Evolutionary conservation across 1,140 invertebrate genomes (phyloP), one percentile per base, ranked within the genome.

Genomic region (Bombus polaris): DNA sequence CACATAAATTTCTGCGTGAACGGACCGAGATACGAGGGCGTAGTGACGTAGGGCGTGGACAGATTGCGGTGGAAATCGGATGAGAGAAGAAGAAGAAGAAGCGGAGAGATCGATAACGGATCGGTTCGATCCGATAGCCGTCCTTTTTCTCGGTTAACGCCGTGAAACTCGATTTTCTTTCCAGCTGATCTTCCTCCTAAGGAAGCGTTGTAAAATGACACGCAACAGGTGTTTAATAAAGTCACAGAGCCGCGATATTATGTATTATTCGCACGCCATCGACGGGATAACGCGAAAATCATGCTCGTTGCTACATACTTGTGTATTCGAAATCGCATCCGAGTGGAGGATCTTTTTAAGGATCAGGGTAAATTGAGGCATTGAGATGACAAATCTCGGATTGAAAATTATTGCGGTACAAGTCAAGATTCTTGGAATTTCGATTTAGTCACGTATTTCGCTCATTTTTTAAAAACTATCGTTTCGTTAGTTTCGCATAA

Each of bases 201-300:
- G 35, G 57, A 53, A 53, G 28, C 57, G 59, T 78, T 42, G 59
- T 65, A 78, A 78, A 78, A 42, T 78, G 35, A 37, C 28, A 39
- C 13, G 75, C 75, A 78, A 78, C 75, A 65, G 75, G 75, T 78
- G 75, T 78, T 78, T 78, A 78, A 78, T 65, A 78, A 78, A 42
- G 28, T 78, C n/a, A 32, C 59, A 42, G 9, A 22, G 59, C 28
- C 25, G 37, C 9, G 28, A 57, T 42, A 65, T 42, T 65, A 65
- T 42, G 59, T 62, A 65, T 65, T 65, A 32, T 47, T 71, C 68
- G 68, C 25, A 13, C n/a, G 18, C 42, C 9, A 74, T 74, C 18
- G 35, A 39, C 1, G 6, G 57, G 75, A 42, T 62, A 37, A 35
- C 13, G 37, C 4, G 75, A 3, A 5, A 18, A 59, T 76, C 53